Conservation (phyloP, 2,113 vertebrate genomes). For the Silurus glanis region DNA sequence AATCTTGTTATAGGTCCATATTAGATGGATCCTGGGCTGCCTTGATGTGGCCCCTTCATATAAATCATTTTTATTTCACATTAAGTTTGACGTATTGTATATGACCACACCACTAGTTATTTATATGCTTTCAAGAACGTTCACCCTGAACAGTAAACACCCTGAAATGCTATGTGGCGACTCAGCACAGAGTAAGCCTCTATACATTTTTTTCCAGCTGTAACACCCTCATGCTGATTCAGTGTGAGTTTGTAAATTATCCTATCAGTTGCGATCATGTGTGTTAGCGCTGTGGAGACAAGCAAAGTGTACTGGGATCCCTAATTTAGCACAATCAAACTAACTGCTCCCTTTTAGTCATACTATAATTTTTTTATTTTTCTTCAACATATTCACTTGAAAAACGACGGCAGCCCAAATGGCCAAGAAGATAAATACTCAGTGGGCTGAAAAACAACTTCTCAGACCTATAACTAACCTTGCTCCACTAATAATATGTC, state of each 20-base stretch:
- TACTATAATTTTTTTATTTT: not conserved
- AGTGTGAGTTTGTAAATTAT: not conserved
- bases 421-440: slow-evolving; percentile 40
- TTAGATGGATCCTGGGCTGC: not conserved
- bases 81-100: slow-evolving; percentile 8
- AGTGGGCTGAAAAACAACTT: slow-evolving; percentile 28
- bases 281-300: not conserved
- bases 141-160: not conserved
- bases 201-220: not conserved
- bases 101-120: not conserved
- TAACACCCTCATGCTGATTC: not conserved
- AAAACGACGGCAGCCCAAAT: slow-evolving; percentile 28
- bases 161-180: not conserved
- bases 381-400: slow-evolving; percentile 14
- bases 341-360: not conserved
- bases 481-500: slow-evolving; percentile 35
- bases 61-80: not conserved
- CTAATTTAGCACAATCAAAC: not conserved
- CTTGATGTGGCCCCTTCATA: not conserved
- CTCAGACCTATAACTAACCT: slow-evolving; percentile 41
- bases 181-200: not conserved
- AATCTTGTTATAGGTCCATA: not conserved
- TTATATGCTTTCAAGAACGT: not conserved
- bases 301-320: not conserved
- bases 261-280: not conserved